Evolutionary conservation across 2,797 vertebrate genomes (phyloP), one percentile per base, ranked within the genome.

Genomic region (Lates japonicus): DNA sequence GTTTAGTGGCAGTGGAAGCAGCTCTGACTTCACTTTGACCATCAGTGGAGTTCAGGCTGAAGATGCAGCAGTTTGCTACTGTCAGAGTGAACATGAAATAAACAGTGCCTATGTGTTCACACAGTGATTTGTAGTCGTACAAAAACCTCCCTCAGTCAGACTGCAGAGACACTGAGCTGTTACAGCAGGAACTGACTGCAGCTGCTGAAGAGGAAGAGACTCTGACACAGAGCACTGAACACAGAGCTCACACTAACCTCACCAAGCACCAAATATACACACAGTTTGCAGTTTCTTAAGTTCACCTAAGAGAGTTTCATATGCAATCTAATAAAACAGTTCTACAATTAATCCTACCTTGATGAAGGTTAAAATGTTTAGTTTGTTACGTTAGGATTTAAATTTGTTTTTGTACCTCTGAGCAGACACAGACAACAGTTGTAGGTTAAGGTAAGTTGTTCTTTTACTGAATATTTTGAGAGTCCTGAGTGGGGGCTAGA

Each of bases 141-240:
- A 90, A 91, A 90, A 90, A 91, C 88, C 76, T 90, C 83, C 82
- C 33, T 83, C 80, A 82, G 82, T 78, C 76, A 70, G 70, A 75
- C 86, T 84, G 71, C 82, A 85, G 76, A 88, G 72, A 73, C 71
- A 12, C 82, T 80, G 86, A 90, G 70, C 68, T 87, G 81, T 81
- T 81, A 70, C 67, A 90, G 81, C 87, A 88, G 61, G 60, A 29
- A 29, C 25, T 29, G 25, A 29, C 25, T 29, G 25, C 25, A 29
- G 25, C 25, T 29, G 25, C 25, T 29, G 25, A 29, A 29, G 25
- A 29, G 25, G 25, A 83, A 81, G 70, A 81, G 41, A 85, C 79
- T 76, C 49, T 75, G 79, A 84, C 72, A 73, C 79, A 89, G 74
- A 84, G 44, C 76, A 76, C 39, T 79, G 80, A 81, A 67, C 48